Conservation (phyloP, 2,888 invertebrate genomes). For the Galeruca laticollis region DNA sequence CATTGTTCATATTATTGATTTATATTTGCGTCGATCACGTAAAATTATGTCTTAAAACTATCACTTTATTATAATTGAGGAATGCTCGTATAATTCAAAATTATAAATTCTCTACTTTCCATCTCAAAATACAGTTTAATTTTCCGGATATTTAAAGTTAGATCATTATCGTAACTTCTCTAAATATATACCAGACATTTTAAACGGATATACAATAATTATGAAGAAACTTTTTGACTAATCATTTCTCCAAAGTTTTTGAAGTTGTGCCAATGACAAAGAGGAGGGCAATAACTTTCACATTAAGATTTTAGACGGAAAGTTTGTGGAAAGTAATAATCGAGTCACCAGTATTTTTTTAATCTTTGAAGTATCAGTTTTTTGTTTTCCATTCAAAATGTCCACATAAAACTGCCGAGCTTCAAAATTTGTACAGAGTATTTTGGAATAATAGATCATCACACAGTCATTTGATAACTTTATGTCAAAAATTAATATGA, state of each 20-base stretch:
- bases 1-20: no score
- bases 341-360: not conserved
- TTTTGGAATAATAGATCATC: no score
- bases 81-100: not conserved
- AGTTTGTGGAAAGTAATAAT: not conserved
- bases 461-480: no score
- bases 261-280: constrained; percentile 33
- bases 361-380: not conserved
- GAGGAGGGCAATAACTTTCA: constrained; percentile 40
- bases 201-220: constrained; percentile 34
- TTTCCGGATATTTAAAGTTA: constrained; percentile 18
- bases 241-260: constrained; percentile 29
- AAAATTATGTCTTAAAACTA: no score
- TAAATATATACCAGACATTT: constrained; percentile 12
- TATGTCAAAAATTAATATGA: no score
- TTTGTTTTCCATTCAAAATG: no score
- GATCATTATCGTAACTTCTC: constrained; percentile 7
- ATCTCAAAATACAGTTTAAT: constrained; percentile 15
- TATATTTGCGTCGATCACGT: no score
- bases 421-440: no score
- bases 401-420: no score
- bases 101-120: not conserved
- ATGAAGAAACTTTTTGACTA: constrained; percentile 26
- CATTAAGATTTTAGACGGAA: constrained; percentile 29
- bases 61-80: no score